Evolutionary conservation across 2,113 vertebrate species (phyloP).

Genomic region (Psittacara wagleri): DNA sequence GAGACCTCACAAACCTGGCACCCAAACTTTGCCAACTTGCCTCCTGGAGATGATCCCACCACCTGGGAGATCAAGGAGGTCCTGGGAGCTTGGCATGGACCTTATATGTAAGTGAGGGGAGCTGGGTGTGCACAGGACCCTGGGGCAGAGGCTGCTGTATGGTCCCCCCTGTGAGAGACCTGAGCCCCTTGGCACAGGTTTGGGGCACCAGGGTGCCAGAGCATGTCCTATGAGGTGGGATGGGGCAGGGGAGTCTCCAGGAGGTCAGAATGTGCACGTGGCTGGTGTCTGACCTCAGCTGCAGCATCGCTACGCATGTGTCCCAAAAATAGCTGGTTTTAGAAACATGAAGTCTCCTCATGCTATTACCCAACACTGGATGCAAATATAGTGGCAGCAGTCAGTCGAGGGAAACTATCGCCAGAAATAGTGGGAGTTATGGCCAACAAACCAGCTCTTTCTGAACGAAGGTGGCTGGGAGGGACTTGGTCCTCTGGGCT

Average conservation of each 20-base stretch:
- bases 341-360: background rate
- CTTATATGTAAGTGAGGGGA: background rate
- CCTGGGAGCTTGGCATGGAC: background rate
- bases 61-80: background rate
- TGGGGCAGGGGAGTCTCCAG: background rate
- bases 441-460: background rate
- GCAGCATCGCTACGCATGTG: rapidly evolving
- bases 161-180: background rate
- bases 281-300: background rate
- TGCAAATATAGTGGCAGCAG: conserved; percentile 3
- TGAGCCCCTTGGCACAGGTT: background rate
- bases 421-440: background rate
- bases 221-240: rapidly evolving
- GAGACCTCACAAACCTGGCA: background rate
- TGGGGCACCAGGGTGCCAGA: background rate
- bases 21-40: background rate
- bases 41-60: background rate
- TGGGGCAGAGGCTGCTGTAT: rapidly evolving
- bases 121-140: background rate
- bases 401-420: background rate
- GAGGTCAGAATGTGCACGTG: rapidly evolving
- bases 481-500: background rate
- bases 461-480: background rate
- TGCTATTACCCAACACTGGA: background rate
- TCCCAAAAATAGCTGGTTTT: background rate